Percentiles rank a stretch among this genome's conserved stretches.
Evolutionary conservation across 2,888 invertebrate species (phyloP).

Genomic region (Troides oblongomaculatus): DNA sequence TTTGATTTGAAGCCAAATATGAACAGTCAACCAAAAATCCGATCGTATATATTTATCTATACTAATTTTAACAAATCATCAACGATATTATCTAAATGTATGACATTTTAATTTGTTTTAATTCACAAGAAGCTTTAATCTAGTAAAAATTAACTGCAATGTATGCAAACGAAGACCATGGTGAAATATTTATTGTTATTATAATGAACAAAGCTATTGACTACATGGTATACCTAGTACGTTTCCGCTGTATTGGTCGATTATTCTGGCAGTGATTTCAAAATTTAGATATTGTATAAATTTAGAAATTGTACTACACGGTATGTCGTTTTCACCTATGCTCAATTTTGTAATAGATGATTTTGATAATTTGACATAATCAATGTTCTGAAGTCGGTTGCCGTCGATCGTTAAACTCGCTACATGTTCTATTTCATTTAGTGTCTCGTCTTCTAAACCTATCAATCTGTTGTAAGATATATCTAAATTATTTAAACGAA

Average conservation of each 20-base stretch:
- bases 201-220: not conserved
- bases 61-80: no score
- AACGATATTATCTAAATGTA: no score
- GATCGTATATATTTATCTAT: no score
- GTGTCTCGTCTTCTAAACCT: conserved; percentile 53
- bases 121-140: no score
- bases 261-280: conserved; percentile 43
- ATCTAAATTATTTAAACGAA: conserved; percentile 48
- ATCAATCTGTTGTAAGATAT: conserved; percentile 55
- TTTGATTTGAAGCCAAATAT: no score
- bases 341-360: conserved; percentile 46
- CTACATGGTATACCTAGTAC: conserved; percentile 47
- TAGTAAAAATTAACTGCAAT: not conserved
- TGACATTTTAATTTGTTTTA: no score
- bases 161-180: no score
- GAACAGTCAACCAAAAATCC: no score
- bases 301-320: conserved; percentile 50
- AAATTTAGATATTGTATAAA: conserved; percentile 37
- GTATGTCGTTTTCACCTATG: conserved; percentile 59
- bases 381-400: conserved; percentile 50
- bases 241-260: conserved; percentile 44
- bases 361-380: conserved; percentile 37
- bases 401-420: conserved; percentile 51
- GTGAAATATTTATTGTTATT: no score
- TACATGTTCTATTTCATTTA: conserved; percentile 50